A percentile compares a stretch with the other conserved stretches of the same genome.
Conservation (phyloP, 2,113 vertebrate species). For the Hemichromis elongatus region DNA sequence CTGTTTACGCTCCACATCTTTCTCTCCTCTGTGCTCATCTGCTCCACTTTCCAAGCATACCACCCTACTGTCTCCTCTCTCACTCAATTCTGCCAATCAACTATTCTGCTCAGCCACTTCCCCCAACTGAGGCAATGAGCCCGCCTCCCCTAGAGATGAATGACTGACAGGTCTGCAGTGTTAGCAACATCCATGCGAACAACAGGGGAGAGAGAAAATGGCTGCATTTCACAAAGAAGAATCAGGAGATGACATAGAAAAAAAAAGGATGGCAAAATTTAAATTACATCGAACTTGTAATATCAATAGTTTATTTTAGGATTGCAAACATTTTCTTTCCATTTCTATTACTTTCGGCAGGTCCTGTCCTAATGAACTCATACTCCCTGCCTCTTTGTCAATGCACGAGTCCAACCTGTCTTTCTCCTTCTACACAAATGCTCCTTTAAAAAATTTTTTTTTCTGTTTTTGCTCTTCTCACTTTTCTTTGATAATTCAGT, state of each 20-base stretch:
- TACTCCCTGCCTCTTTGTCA: neutral
- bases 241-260: slow-evolving; percentile 1
- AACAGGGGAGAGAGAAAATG: slow-evolving; percentile 12
- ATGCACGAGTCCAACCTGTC: neutral
- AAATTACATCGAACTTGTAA: neutral
- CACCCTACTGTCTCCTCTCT: slow-evolving; percentile 31
- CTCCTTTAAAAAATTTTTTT: neutral
- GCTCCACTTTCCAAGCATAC: slow-evolving; percentile 50
- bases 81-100: slow-evolving; percentile 56
- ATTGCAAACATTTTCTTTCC: neutral
- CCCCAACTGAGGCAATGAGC: slow-evolving; percentile 41
- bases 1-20: slow-evolving; percentile 42
- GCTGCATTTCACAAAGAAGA: slow-evolving; percentile 12
- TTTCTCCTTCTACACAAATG: neutral
- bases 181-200: slow-evolving; percentile 52
- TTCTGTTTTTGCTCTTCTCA: neutral
- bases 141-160: slow-evolving; percentile 50
- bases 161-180: slow-evolving; percentile 69
- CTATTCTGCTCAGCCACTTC: slow-evolving; percentile 52
- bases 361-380: neutral
- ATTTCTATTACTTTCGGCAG: neutral
- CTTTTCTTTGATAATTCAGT: neutral
- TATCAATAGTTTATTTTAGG: neutral
- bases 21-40: slow-evolving; percentile 35
- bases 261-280: neutral